These are phyloP conservation scores for Hydractinia symbiolongicarpus DNA, from an alignment of 30 jellyfish, hydroid and myxozoan genomes.

Conservation along the genomic window DNA sequence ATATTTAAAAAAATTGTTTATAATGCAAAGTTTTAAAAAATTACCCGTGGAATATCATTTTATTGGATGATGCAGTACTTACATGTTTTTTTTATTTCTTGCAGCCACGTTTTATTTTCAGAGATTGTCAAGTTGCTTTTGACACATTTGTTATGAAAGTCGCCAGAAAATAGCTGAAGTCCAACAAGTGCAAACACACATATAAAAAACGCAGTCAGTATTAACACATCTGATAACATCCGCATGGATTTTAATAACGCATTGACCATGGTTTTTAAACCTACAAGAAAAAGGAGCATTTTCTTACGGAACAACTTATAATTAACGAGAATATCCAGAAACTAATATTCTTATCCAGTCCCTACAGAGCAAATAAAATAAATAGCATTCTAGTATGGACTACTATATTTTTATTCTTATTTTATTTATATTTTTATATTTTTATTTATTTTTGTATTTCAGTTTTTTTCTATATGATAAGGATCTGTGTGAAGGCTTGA, in stretches of 20 bases:
- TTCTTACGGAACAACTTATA: not conserved
- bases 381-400: too few species aligned
- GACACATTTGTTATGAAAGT: conserved; percentile 71
- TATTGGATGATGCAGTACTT: not conserved
- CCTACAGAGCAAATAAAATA: not conserved
- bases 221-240: conserved; percentile 76
- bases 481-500: too few species aligned
- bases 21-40: not conserved
- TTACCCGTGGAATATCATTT: not conserved
- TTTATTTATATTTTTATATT: not conserved
- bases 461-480: too few species aligned
- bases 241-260: conserved; percentile 92
- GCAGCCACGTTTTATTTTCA: conserved; percentile 26
- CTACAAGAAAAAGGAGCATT: conserved; percentile 29
- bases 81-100: conserved; percentile 46
- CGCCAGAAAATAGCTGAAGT: conserved; percentile 72
- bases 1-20: not conserved
- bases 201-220: conserved; percentile 71
- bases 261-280: conserved; percentile 94
- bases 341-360: not conserved
- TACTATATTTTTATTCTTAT: not conserved
- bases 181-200: conserved; percentile 95
- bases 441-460: too few species aligned
- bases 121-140: conserved; percentile 22
- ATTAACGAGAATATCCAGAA: not conserved